Conservation (phyloP, 2,113 vertebrate genomes). For the Tapirus terrestris region DNA sequence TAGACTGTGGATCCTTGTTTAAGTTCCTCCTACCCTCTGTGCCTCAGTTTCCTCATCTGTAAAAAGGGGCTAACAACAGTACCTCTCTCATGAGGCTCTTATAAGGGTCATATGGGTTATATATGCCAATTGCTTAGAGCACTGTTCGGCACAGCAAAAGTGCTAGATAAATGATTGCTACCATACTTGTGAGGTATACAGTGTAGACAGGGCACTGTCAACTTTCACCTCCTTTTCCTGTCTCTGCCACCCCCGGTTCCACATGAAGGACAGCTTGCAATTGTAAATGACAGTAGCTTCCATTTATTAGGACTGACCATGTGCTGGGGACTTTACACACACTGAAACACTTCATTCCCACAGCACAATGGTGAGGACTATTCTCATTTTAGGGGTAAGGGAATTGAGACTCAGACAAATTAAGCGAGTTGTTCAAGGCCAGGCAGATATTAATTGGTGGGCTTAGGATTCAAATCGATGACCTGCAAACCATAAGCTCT, state of each 20-base stretch:
- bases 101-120: neutral
- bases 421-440: neutral
- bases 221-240: neutral
- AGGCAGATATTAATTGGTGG: neutral
- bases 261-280: too few species aligned
- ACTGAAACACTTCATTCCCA: neutral
- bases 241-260: neutral
- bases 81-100: neutral
- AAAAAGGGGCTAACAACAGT: neutral
- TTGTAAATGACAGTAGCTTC: neutral
- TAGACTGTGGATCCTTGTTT: neutral
- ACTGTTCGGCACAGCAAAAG: neutral
- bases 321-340: neutral
- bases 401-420: neutral
- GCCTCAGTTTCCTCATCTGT: too few species aligned
- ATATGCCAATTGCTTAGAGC: neutral
- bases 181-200: neutral
- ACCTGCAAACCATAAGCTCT: neutral
- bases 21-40: neutral
- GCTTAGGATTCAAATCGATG: neutral
- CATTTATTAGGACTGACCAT: neutral
- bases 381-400: neutral
- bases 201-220: neutral
- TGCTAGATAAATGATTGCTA: neutral
- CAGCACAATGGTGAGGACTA: too few species aligned